Conservation (phyloP, 2,113 vertebrate species). For the Rhagologus leucostigma region DNA sequence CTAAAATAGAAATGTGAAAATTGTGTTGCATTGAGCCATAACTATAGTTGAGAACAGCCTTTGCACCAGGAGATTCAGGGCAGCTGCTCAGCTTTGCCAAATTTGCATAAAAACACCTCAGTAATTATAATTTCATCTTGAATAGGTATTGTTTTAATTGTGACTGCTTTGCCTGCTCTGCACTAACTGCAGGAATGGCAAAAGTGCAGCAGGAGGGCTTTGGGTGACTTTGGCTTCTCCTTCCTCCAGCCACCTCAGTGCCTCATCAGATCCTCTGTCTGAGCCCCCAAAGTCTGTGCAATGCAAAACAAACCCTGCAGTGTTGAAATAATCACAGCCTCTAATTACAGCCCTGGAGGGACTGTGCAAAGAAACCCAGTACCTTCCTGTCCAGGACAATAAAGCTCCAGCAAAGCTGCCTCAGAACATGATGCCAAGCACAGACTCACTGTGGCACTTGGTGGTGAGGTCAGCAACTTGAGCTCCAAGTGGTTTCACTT, state of each 20-base stretch:
- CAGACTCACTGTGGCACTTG: neutral
- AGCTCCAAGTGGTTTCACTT: neutral
- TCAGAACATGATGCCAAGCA: neutral
- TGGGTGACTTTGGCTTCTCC: neutral
- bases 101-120: neutral
- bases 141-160: slow-evolving; percentile 3
- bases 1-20: neutral
- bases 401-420: neutral
- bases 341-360: neutral
- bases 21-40: neutral
- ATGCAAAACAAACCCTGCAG: neutral
- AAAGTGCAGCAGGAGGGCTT: neutral
- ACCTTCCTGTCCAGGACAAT: accelerated
- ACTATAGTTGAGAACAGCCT: neutral
- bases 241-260: neutral
- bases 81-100: neutral
- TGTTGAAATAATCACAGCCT: neutral
- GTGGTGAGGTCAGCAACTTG: neutral
- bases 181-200: neutral
- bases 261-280: neutral
- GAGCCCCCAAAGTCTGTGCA: neutral
- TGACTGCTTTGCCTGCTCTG: neutral
- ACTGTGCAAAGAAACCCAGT: neutral
- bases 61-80: neutral
- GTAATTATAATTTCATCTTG: neutral